A percentile compares a stretch with the other conserved stretches of the same genome.
Evolutionary conservation across 2,888 invertebrate species (phyloP).

Genomic region (Acanthosepion pharaonis): DNA sequence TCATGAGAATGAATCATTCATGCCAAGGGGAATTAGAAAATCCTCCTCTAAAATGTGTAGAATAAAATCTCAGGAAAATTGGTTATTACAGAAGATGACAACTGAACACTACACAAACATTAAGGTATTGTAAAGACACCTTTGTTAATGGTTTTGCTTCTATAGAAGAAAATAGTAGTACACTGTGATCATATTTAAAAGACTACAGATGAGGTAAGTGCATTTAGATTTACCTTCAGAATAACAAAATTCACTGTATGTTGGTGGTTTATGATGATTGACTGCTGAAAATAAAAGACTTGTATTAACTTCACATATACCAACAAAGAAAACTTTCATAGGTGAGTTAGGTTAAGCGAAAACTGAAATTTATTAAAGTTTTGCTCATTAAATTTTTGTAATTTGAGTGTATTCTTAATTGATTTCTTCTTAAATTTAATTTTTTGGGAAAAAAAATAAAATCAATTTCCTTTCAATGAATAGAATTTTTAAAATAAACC

Average conservation of each 20-base stretch:
- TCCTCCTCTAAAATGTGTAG: too few species aligned
- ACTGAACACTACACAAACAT: not conserved
- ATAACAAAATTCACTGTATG: not conserved
- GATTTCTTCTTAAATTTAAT: too few species aligned
- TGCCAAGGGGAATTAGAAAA: too few species aligned
- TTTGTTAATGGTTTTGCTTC: not conserved
- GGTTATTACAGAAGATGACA: not conserved
- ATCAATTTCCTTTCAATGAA: too few species aligned
- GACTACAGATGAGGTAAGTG: not conserved
- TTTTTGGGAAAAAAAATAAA: too few species aligned
- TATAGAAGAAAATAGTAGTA: not conserved
- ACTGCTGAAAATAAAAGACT: not conserved
- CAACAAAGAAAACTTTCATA: not conserved
- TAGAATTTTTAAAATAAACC: too few species aligned
- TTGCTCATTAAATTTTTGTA: too few species aligned
- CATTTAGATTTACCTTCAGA: not conserved
- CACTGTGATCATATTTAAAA: not conserved
- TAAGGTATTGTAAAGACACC: not conserved
- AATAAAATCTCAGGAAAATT: too few species aligned
- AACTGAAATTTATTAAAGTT: too few species aligned
- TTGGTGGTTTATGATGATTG: conserved; percentile 1
- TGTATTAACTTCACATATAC: not conserved
- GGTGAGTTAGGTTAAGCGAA: too few species aligned
- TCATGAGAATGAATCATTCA: too few species aligned
- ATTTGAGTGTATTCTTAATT: too few species aligned